Percentiles rank a stretch among this genome's conserved stretches.
Evolutionary conservation across 2,888 invertebrate genomes (phyloP).

Genomic region (Agonopterix alstromeriana): DNA sequence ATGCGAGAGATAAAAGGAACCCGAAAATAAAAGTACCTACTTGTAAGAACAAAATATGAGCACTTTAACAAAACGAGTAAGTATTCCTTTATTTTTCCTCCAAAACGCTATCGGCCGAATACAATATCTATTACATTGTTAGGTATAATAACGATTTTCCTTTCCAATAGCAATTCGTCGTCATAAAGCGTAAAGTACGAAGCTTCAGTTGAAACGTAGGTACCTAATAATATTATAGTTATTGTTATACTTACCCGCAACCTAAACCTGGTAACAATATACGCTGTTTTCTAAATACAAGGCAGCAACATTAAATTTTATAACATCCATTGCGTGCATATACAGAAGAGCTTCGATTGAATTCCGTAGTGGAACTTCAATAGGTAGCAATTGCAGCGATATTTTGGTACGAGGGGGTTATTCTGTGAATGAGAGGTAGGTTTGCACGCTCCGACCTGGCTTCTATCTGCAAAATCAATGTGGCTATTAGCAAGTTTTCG

Average conservation of each 20-base stretch:
- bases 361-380: conserved; percentile 20
- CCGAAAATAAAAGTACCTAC: background rate
- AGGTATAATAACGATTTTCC: conserved; percentile 56
- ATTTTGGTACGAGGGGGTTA: conserved; percentile 24
- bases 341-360: conserved; percentile 16
- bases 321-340: conserved; percentile 36
- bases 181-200: conserved; percentile 60
- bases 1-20: background rate
- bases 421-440: conserved; percentile 50
- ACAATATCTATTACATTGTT: conserved; percentile 30
- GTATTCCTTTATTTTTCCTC: conserved; percentile 42
- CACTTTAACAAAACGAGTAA: background rate
- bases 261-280: conserved; percentile 30
- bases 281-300: conserved; percentile 16
- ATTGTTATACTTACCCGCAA: conserved; percentile 59
- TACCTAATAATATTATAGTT: conserved; percentile 63
- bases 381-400: conserved; percentile 28
- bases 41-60: background rate
- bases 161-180: conserved; percentile 57
- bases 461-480: conserved; percentile 78
- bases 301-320: conserved; percentile 21
- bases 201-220: conserved; percentile 55
- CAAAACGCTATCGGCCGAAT: conserved; percentile 49
- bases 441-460: conserved; percentile 69
- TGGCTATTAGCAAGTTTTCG: conserved; percentile 75